Conservation (phyloP, 2,888 invertebrate genomes). For the Serripes groenlandicus region DNA sequence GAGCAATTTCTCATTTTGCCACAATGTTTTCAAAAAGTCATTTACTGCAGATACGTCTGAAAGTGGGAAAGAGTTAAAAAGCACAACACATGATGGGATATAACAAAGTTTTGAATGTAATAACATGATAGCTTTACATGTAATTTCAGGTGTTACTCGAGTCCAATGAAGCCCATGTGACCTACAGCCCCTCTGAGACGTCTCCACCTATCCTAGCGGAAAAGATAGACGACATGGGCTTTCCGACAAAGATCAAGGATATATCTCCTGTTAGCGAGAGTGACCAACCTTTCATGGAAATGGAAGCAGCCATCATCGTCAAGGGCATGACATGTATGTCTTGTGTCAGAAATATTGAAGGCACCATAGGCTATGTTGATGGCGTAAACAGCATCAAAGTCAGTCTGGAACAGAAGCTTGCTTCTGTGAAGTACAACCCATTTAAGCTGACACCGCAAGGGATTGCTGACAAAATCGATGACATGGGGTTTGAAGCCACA, state of each 20-base stretch:
- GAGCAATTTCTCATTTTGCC: too few relatives aligned
- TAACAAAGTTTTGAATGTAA: too few relatives aligned
- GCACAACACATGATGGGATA: too few relatives aligned
- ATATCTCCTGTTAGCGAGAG: conserved; percentile 53
- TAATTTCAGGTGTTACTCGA: conserved; percentile 81
- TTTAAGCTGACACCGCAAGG: conserved; percentile 67
- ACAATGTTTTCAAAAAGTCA: too few relatives aligned
- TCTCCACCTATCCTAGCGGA: conserved; percentile 78
- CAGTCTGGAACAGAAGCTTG: conserved; percentile 83
- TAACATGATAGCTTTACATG: too few relatives aligned
- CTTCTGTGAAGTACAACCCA: conserved; percentile 75
- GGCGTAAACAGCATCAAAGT: conserved; percentile 91
- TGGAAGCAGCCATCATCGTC: conserved; percentile 69
- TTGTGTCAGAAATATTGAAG: conserved; percentile 83
- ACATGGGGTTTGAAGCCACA: conserved; percentile 86
- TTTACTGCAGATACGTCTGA: too few relatives aligned
- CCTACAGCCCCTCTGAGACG: conserved; percentile 80
- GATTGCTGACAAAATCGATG: conserved; percentile 88
- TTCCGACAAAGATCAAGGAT: conserved; percentile 74
- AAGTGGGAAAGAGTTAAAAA: too few relatives aligned
- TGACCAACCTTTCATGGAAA: conserved; percentile 42
- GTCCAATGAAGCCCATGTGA: conserved; percentile 77
- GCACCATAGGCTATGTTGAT: conserved; percentile 92
- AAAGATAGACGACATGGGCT: conserved; percentile 83
- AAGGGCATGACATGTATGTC: conserved; percentile 85